Evolutionary conservation across 2,797 vertebrate genomes (phyloP).

Genomic region (Cyprinella venusta): DNA sequence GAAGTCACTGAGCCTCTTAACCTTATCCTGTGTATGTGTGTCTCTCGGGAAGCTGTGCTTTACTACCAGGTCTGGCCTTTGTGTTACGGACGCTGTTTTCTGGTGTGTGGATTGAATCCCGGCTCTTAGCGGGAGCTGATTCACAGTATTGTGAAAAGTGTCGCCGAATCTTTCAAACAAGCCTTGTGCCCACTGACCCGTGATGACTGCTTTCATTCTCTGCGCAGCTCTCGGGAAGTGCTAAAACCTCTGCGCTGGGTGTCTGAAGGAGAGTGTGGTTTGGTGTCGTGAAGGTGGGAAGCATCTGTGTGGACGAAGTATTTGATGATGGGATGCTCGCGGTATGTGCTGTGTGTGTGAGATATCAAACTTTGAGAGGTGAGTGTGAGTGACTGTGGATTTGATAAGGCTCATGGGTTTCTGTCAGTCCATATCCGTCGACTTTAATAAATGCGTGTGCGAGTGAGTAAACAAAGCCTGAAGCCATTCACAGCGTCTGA

Average conservation of each 20-base stretch:
- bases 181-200: conserved; percentile 36
- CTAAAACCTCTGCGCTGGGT: conserved; percentile 29
- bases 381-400: conserved; percentile 20
- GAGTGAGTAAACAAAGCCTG: conserved; percentile 29
- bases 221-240: not conserved
- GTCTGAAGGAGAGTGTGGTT: conserved; percentile 20
- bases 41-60: not conserved
- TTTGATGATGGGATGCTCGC: conserved; percentile 34
- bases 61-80: not conserved
- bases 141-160: conserved; percentile 29
- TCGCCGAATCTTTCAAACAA: conserved; percentile 17
- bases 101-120: conserved; percentile 1
- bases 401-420: conserved; percentile 34
- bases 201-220: conserved; percentile 20
- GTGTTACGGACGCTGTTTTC: not conserved
- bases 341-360: conserved; percentile 31
- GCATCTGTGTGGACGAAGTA: conserved; percentile 38
- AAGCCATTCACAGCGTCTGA: not conserved
- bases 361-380: conserved; percentile 21
- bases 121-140: conserved; percentile 3
- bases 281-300: not conserved
- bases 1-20: conserved; percentile 3
- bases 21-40: not conserved
- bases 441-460: conserved; percentile 19
- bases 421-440: conserved; percentile 18